Percentiles rank a stretch among this genome's conserved stretches.
Conservation (phyloP, 1,140 invertebrate genomes). For the Calliphora vicina region DNA sequence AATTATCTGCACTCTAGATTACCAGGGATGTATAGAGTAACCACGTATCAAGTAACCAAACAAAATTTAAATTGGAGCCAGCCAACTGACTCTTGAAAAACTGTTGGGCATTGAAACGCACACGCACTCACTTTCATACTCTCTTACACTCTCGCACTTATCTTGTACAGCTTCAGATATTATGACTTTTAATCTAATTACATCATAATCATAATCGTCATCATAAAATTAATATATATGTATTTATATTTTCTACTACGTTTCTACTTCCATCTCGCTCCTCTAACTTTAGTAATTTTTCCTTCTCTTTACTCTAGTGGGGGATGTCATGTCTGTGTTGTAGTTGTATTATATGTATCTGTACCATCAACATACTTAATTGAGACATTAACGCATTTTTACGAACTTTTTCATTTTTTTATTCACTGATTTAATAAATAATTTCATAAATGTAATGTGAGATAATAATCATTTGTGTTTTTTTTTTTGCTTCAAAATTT, state of each 20-base stretch:
- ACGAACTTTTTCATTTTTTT: neutral
- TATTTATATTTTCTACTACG: neutral
- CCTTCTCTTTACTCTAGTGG: neutral
- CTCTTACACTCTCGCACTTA: too few relatives aligned
- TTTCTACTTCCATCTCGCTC: neutral
- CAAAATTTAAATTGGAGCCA: too few relatives aligned
- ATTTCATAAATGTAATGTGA: neutral
- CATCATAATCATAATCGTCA: constrained; percentile 8
- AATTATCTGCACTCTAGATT: too few relatives aligned
- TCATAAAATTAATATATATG: constrained; percentile 17
- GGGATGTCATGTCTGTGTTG: neutral
- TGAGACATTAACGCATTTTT: neutral
- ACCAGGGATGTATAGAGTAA: too few relatives aligned
- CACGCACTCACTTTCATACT: neutral
- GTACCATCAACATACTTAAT: neutral
- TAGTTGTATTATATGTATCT: too few relatives aligned
- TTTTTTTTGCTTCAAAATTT: too few relatives aligned
- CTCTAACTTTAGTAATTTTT: neutral
- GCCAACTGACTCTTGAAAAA: too few relatives aligned
- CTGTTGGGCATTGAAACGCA: neutral
- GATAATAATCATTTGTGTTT: neutral
- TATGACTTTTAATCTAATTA: constrained; percentile 26
- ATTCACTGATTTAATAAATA: neutral
- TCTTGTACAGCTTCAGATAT: neutral
- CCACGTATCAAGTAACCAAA: too few relatives aligned